Base-by-base conservation (phyloP, 1,140 invertebrate species). In the Zaprionus davidi region DNA sequence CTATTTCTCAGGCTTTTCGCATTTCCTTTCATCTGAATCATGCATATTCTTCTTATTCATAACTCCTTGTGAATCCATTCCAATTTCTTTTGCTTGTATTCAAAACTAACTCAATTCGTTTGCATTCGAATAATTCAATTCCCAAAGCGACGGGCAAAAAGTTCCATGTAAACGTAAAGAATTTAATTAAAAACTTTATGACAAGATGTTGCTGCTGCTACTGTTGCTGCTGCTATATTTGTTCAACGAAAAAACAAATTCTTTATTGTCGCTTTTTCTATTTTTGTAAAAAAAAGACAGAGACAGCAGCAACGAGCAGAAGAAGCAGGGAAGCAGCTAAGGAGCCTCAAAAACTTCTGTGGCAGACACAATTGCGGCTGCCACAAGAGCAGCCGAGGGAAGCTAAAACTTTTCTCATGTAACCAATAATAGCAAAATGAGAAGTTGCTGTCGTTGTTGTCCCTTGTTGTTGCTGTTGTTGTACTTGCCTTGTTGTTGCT, bases 101-200 rank as follows among this genome's bases (percentile, higher is more conserved):
- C 36, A 60, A 24, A 65, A 66, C 60, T 76, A 56, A 76, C 56
- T 65, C 56, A 59, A 71, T 76, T 76, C 71, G 34, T 46, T 65
- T 70, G 65, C 34, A 51, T 46, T 34, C 41, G 53, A 64, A 74
- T 64, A 17, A 41, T 58, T 64, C 41, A 44, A 38, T 44, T 31
- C 13, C 17, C 17, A 20, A 41, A 28, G n/a, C 53, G 31, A 31
- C 41, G n/a, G 4, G 11, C 24, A 31, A 64, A 81, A 81, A 68
- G 65, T 79, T 44, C 65, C 71, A 87, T 83, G 80, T 88, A 90
- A 85, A 90, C 78, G 79, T 63, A 85, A 46, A 77, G 64, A 90
- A 90, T 90, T 90, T 90, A 90, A 90, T 90, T 90, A 90, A 90
- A 88, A 90, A 90, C 81, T 90, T 90, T 90, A 82, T 81, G 79